Percentiles rank a stretch among this genome's conserved stretches.
These are phyloP conservation scores for Nesidiocoris tenuis DNA, from an alignment of 2,888 invertebrate species.

Conservation along the genomic window DNA sequence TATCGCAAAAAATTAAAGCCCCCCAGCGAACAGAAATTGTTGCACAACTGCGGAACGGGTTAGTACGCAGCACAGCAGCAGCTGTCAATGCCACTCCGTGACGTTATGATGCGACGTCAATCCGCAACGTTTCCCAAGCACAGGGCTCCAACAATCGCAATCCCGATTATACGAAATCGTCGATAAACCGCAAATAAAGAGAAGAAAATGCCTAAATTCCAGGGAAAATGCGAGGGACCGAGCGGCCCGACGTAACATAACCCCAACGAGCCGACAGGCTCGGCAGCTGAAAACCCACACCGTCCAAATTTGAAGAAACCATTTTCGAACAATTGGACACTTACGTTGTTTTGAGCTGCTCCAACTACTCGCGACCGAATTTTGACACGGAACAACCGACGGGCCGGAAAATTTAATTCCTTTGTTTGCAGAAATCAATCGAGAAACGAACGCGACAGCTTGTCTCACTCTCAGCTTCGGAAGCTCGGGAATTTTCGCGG, in stretches of 20 bases:
- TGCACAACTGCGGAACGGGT: no score
- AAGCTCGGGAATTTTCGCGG: not conserved
- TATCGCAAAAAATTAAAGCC: no score
- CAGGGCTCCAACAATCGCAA: no score
- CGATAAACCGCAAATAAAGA: no score
- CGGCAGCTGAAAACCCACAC: not conserved
- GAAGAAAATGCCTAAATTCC: no score
- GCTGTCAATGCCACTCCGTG: no score
- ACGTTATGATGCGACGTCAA: no score
- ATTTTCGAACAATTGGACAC: not conserved
- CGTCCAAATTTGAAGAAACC: not conserved
- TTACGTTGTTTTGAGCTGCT: conserved; percentile 13
- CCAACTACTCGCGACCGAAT: conserved; percentile 23
- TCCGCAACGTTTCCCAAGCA: no score
- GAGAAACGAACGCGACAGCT: conserved; percentile 26
- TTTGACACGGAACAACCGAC: conserved; percentile 3
- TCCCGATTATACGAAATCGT: no score
- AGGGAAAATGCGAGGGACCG: not conserved
- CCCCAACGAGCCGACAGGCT: not conserved
- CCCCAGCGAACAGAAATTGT: no score
- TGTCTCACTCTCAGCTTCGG: not conserved
- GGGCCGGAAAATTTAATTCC: conserved; percentile 8
- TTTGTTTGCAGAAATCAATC: conserved; percentile 24
- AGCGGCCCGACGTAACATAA: not conserved
- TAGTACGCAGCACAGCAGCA: no score